Evolutionary conservation across 2,113 vertebrate species (phyloP), one percentile per base, ranked within the genome.

Genomic region (Mirounga angustirostris): DNA sequence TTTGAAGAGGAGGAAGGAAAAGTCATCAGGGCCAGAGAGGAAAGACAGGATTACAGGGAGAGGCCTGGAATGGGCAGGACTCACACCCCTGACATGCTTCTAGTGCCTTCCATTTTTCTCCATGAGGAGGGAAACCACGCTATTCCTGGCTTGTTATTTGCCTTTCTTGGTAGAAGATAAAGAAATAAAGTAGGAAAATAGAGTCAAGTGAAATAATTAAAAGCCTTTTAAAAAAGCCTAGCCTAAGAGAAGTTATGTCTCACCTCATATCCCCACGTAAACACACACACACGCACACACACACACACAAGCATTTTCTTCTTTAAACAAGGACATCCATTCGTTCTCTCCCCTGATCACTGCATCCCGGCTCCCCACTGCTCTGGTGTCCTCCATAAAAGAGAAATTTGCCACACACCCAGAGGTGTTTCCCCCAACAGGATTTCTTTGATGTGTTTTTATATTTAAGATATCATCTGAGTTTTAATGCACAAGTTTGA

Each of bases 1-100:
- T 81, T 3, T 14, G 80, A 83, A 24, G 18, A 65, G 54, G 22
- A 46, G 21, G 79, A 10, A 58, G 91, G 58, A 40, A 28, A 43
- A 19, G 26, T 46, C n/a, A 2, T 10, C 7, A 7, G 33, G n/a
- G 63, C 50, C 7, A 0, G 56, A n/a, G 78, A 43, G 21, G 54
- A 15, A 10, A 65, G 69, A 19, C 24, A 8, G 33, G 46, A 3
- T 9, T 2, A 0, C 1, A 26, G 58, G 36, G 6, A 15, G 24
- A 4, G 9, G 52, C 52, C 46, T 1, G 16, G 28, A 3, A 19
- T 2, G 0, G 24, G 22, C 7, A 2, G 59, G 14, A 3, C 1
- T 5, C 5, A 5, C 0, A 8, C 2, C 4, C 21, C 7, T 1
- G 0, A 0, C 0, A 8, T 11, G 36, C 30, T 22, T 40, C 84